phyloP scores from a whole-genome alignment of 2,888 invertebrate species.

The Metallyticus violacea region DNA sequence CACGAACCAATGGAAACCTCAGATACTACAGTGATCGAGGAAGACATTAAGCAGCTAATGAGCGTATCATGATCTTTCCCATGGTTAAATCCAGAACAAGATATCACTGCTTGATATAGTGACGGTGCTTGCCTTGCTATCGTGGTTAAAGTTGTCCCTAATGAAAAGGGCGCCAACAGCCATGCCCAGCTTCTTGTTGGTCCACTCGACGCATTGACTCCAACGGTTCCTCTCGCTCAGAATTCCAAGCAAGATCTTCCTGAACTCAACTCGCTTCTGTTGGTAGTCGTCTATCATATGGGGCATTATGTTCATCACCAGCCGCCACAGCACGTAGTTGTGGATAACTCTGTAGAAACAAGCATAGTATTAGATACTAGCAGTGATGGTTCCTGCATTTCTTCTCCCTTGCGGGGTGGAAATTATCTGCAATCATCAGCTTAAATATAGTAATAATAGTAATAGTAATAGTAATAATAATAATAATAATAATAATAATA shows the following conservation, averaged over 20 bases:
- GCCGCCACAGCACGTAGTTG: slow-evolving; percentile 74
- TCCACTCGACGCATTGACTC: slow-evolving; percentile 80
- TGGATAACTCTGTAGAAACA: slow-evolving; percentile 59
- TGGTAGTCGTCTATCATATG: slow-evolving; percentile 78
- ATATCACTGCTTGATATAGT: no score
- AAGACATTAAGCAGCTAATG: no score
- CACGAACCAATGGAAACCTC: no score
- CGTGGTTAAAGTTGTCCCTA: slow-evolving; percentile 77
- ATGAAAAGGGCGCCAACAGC: slow-evolving; percentile 84
- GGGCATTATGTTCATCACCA: slow-evolving; percentile 68
- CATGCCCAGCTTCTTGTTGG: slow-evolving; percentile 82
- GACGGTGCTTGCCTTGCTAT: slow-evolving; percentile 70
- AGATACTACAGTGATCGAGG: no score
- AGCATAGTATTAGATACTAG: background rate
- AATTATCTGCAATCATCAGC: no score
- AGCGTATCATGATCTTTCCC: no score
- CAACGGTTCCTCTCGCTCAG: slow-evolving; percentile 71
- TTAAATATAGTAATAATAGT: no score
- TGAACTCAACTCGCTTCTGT: slow-evolving; percentile 68
- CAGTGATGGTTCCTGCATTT: no score
- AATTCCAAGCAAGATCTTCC: slow-evolving; percentile 71
- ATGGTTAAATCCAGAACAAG: no score
- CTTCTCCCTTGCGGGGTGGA: no score
- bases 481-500: no score
- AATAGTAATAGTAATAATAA: no score